Evolutionary conservation across 1,140 invertebrate genomes (phyloP).

Genomic region (Hermetia illucens): DNA sequence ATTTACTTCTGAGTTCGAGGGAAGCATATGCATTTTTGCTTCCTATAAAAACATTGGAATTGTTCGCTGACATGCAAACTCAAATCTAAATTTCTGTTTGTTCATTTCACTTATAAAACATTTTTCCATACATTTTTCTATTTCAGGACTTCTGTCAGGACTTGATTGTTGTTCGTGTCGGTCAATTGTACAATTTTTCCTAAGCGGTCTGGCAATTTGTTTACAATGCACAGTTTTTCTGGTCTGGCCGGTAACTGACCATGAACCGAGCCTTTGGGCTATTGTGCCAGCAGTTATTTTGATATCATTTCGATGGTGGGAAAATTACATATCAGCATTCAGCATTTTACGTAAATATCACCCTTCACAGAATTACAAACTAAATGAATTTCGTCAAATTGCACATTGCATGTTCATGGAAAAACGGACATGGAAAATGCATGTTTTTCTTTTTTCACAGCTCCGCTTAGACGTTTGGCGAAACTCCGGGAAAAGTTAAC

Average conservation of each 20-base stretch:
- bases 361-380: too few relatives aligned
- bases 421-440: too few relatives aligned
- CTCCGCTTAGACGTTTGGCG: slow-evolving; percentile 39
- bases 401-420: too few relatives aligned
- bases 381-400: too few relatives aligned
- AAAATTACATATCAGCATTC: slow-evolving; percentile 68
- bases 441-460: too few relatives aligned
- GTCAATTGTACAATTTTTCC: neutral
- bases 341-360: too few relatives aligned
- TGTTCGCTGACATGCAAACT: neutral
- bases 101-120: too few relatives aligned
- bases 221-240: slow-evolving; percentile 47
- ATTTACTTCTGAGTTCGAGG: neutral
- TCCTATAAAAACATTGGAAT: neutral
- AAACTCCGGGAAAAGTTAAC: slow-evolving; percentile 40
- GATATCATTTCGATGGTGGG: slow-evolving; percentile 73
- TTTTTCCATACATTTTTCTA: neutral
- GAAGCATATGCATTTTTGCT: neutral
- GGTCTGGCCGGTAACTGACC: slow-evolving; percentile 44
- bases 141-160: neutral
- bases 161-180: neutral
- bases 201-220: slow-evolving; percentile 35
- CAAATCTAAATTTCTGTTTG: neutral
- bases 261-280: slow-evolving; percentile 35
- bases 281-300: slow-evolving; percentile 50